Conservation (phyloP, 92 coral and sea anemone species). For the Epizoanthus fatuus region DNA sequence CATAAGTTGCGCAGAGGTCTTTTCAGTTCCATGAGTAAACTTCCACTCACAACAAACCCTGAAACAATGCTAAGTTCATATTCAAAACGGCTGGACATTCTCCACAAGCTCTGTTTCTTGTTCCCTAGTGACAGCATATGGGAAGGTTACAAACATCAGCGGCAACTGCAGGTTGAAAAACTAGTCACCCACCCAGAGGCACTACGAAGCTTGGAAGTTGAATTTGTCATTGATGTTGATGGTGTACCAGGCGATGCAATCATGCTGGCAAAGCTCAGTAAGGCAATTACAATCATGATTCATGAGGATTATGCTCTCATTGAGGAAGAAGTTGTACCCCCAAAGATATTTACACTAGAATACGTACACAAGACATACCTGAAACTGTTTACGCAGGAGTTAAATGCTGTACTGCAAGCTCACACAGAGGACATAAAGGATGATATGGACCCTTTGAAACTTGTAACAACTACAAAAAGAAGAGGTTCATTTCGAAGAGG, state of each 20-base stretch:
- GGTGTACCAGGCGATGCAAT: constrained; percentile 69
- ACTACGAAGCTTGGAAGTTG: constrained; percentile 63
- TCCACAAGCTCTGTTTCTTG: constrained; percentile 76
- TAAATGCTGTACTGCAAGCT: constrained; percentile 72
- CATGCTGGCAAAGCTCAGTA: constrained; percentile 78
- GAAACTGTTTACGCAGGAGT: constrained; percentile 68
- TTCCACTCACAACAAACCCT: constrained; percentile 56
- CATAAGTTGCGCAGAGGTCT: constrained; percentile 66
- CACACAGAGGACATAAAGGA: constrained; percentile 57
- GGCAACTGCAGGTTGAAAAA: constrained; percentile 69
- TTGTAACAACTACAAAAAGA: constrained; percentile 34
- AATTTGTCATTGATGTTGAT: constrained; percentile 42
- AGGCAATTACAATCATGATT: constrained; percentile 81
- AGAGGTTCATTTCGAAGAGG: constrained; percentile 69
- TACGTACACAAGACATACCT: constrained; percentile 71
- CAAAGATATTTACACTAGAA: constrained; percentile 68
- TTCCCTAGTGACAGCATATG: constrained; percentile 74
- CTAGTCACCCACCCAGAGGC: constrained; percentile 55
- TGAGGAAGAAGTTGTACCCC: constrained; percentile 64
- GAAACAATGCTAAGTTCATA: constrained; percentile 27
- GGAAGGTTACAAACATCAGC: constrained; percentile 76
- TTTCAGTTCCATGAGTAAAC: constrained; percentile 63
- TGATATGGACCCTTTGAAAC: constrained; percentile 31
- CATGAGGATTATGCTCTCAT: constrained; percentile 71
- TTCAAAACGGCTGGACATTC: constrained; percentile 57